These are phyloP conservation scores for Hypselothyrea guttata DNA, from an alignment of 2,888 invertebrate species.

Conservation along the genomic window DNA sequence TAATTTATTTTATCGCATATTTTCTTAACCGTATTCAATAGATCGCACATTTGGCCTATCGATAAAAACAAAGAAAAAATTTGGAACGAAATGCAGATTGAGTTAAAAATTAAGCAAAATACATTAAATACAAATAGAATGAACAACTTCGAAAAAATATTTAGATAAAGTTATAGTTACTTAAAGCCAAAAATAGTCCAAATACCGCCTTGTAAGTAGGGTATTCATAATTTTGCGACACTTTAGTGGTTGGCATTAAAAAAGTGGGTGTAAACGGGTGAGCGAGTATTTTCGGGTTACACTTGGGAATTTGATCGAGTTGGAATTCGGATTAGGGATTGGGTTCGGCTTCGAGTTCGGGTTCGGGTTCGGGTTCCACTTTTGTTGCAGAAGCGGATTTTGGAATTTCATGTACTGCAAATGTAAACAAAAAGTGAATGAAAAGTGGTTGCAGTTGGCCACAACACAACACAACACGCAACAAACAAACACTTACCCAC, in stretches of 20 bases:
- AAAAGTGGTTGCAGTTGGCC: constrained; percentile 42
- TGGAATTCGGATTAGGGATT: too few species aligned
- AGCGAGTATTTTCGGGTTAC: background rate
- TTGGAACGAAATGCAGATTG: too few species aligned
- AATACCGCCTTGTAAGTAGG: constrained; percentile 4
- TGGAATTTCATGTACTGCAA: constrained; percentile 51
- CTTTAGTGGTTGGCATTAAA: constrained; percentile 21
- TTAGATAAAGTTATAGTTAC: too few species aligned
- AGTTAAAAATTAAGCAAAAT: too few species aligned
- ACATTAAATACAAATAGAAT: too few species aligned
- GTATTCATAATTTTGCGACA: constrained; percentile 26
- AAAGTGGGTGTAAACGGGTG: constrained; percentile 32
- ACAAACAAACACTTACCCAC: constrained; percentile 3
- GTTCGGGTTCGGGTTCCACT: constrained; percentile 15
- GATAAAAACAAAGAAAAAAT: too few species aligned
- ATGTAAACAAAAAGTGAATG: constrained; percentile 48
- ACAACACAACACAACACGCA: constrained; percentile 19
- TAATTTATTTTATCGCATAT: too few species aligned
- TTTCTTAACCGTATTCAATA: too few species aligned
- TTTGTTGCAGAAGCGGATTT: constrained; percentile 36
- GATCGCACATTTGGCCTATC: too few species aligned
- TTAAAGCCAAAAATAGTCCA: background rate
- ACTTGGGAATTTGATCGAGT: background rate
- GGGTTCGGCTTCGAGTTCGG: background rate
- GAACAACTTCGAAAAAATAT: too few species aligned